Base-by-base conservation (phyloP, 1,140 invertebrate genomes). In the Lasioglossum albipes region DNA sequence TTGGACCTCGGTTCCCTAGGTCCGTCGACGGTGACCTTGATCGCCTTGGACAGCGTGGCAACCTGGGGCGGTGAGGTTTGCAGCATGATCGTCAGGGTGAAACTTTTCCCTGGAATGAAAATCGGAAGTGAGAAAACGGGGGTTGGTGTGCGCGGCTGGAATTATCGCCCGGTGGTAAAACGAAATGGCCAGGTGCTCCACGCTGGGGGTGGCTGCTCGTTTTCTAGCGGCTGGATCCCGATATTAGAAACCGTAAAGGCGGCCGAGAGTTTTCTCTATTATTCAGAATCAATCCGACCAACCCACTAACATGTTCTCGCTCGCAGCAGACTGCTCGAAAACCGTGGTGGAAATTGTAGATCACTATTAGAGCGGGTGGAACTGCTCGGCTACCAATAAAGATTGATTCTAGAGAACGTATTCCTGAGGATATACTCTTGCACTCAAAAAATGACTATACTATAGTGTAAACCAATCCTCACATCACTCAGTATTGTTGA, bases 11-110 rank as follows among this genome's bases (percentile, higher is more conserved):
- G 98, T 91, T 99, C 98, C 86, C 99, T 93, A 0, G 99, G 99
- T 69, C 99, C 99, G 92, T 99, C 99, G 59, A 99, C 99, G 0
- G 99, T 99, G 66, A 99, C 98, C 94, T 99, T 99, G 91, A 99
- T 99, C 54, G 98, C 98, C 91, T 99, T 99, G 75, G 95, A 96
- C 91, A 98, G 97, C 4, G 98, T 98, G 18, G 97, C 97, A 54
- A 99, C 95, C 94, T 99, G 98, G 22, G 98, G 97, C 61, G 98
- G 98, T 65, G 96, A 96, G 27, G 97, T 98, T 75, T 96, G 96
- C 85, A 99, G 95, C 92, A 98, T 98, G 91, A 99, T 99, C 68
- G 98, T 99, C 86, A 99, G 93, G 5, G 97, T 97, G 93, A 99
- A 99, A 89, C 98, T 99, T 94, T 99, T 99, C 36, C 98, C 98